Evolutionary conservation across 92 coral and sea anemone genomes (phyloP), one percentile per base, ranked within the genome.

Genomic region (Ricordea florida): DNA sequence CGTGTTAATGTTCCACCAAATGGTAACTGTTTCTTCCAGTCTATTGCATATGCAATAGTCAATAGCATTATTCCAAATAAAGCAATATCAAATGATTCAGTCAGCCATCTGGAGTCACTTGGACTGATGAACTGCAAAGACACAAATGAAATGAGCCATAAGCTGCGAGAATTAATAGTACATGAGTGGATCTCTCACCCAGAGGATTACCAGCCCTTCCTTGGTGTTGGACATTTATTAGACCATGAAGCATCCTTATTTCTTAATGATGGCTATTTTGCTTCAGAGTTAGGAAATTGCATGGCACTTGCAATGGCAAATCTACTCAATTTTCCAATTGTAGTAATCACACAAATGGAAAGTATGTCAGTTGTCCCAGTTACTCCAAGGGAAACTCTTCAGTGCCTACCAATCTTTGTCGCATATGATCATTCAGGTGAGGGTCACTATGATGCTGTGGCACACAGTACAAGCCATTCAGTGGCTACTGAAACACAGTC

Each of bases 281-380:
- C 72, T 10, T 21, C 60, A 1, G 85, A 87, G 30, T 44, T 81
- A 3, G 89, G 89, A n/a, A 84, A 84, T 62, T 58, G 66, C 9
- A 84, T 84, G 84, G 80, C 84, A n/a, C 79, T 86, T 4, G 91
- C 83, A 10, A 67, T 82, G 75, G 80, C 82, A 24, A 87, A 81
- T 51, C 62, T 82, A 21, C 52, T 87, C 33, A 55, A 69, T 14
- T 52, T 73, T 23, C 88, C 88, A 35, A 41, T 87, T 7, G 69
- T 82, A 49, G 34, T 87, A 3, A 21, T 87, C 28, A 27, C 93
- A 40, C 82, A 26, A 44, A 32, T 87, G 84, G 78, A 80, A 50
- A 81, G 72, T 33, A 20, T 87, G 43, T 80, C 78, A 41, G 66
- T 82, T 1, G 8, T 89, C 15, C 85, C 70, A 31, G 49, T 89